A percentile compares a stretch with the other conserved stretches of the same genome.
Evolutionary conservation across 2,888 invertebrate species (phyloP).

Genomic region (Chrysotoxum bicinctum): DNA sequence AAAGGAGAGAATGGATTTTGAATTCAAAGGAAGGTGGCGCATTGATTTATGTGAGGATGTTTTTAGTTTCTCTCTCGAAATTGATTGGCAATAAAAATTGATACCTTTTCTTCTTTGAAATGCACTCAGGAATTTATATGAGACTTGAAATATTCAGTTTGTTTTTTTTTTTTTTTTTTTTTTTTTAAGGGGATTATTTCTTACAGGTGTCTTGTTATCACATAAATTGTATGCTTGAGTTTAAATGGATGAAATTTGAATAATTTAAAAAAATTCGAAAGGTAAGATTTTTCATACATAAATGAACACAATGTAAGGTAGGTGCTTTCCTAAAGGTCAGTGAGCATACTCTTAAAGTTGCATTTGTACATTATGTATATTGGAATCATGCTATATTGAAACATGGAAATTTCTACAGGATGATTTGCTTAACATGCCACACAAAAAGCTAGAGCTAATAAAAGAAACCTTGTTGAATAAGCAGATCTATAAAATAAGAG

Average conservation of each 20-base stretch:
- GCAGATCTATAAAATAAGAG: too few species aligned
- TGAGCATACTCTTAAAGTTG: too few species aligned
- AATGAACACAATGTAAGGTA: too few species aligned
- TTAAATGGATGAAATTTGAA: not conserved
- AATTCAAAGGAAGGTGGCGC: slow-evolving; percentile 7
- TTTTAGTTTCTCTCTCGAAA: not conserved
- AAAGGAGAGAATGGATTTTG: slow-evolving; percentile 1
- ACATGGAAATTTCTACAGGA: too few species aligned
- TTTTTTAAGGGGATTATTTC: not conserved
- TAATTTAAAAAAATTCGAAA: not conserved
- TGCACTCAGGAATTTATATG: slow-evolving; percentile 1
- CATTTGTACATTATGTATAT: too few species aligned
- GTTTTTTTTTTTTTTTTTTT: not conserved
- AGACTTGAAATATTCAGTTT: not conserved
- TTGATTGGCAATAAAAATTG: slow-evolving; percentile 43
- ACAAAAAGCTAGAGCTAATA: too few species aligned
- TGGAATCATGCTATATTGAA: too few species aligned
- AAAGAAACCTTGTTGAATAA: too few species aligned
- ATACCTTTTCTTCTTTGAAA: not conserved
- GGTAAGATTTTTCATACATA: not conserved
- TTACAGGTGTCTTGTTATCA: not conserved
- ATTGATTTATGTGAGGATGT: slow-evolving; percentile 26
- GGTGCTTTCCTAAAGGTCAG: too few species aligned
- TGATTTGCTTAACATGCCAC: too few species aligned
- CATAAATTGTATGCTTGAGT: not conserved